Conservation (phyloP, 2,113 vertebrate genomes). For the Lophura nycthemera region DNA sequence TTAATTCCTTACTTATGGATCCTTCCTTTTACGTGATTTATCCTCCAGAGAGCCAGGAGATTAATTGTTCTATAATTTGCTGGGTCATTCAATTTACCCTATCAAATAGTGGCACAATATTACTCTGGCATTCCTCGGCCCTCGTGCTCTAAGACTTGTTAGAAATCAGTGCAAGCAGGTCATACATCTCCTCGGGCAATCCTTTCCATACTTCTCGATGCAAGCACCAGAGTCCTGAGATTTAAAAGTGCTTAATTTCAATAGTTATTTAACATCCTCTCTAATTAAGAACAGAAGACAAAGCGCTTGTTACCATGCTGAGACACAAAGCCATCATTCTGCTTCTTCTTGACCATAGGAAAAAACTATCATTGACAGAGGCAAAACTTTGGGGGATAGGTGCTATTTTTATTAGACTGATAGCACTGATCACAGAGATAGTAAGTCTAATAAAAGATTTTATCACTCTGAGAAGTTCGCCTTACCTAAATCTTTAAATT, state of each 20-base stretch:
- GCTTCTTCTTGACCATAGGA: background rate
- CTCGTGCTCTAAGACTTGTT: background rate
- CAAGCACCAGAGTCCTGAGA: background rate
- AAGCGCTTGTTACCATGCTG: background rate
- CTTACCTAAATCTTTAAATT: background rate
- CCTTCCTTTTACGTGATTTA: background rate
- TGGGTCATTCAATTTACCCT: slow-evolving; percentile 27
- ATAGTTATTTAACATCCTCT: background rate
- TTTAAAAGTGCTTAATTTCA: background rate
- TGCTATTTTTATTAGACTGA: background rate
- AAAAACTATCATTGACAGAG: background rate
- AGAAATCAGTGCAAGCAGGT: slow-evolving; percentile 3
- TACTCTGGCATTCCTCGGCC: slow-evolving; percentile 8
- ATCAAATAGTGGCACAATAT: slow-evolving; percentile 19
- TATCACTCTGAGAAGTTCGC: background rate
- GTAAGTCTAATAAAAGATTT: background rate
- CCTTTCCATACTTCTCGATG: background rate
- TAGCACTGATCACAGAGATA: background rate
- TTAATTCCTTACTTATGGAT: background rate
- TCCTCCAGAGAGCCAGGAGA: background rate
- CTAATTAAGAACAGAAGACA: background rate
- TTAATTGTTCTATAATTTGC: slow-evolving; percentile 46
- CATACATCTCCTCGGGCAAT: slow-evolving; percentile 38
- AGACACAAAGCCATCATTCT: background rate
- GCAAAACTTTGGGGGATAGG: background rate